A percentile compares a stretch with the other conserved stretches of the same genome.
Evolutionary conservation across 2,797 vertebrate species (phyloP).

Genomic region (Garrulus glandarius): DNA sequence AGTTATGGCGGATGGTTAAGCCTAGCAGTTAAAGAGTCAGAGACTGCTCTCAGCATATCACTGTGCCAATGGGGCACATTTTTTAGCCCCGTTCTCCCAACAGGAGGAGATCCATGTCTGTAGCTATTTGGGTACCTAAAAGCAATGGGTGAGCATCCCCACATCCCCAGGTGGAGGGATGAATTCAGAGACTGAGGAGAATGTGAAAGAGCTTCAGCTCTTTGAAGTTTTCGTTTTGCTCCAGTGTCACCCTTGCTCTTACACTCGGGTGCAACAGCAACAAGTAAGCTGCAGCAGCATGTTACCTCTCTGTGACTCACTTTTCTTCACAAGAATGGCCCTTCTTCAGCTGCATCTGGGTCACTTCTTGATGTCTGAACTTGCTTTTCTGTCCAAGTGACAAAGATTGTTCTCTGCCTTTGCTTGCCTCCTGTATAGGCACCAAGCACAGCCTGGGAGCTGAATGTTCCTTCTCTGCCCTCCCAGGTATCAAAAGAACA

Average conservation of each 20-base stretch:
- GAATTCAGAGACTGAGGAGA: not conserved
- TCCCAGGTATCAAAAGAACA: not conserved
- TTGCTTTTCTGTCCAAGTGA: not conserved
- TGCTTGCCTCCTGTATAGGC: not conserved
- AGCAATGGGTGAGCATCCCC: fast-evolving
- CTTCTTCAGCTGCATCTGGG: not conserved
- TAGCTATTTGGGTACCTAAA: not conserved
- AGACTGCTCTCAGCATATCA: not conserved
- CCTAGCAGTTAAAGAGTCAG: not conserved
- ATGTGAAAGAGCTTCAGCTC: not conserved
- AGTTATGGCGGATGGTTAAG: not conserved
- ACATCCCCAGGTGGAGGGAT: not conserved
- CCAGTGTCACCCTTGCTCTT: not conserved
- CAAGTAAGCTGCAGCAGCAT: not conserved
- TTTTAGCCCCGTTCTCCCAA: not conserved
- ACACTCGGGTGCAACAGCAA: not conserved
- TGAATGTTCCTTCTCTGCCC: not conserved
- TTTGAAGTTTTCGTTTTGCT: not conserved
- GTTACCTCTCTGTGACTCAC: not conserved
- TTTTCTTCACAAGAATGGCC: not conserved
- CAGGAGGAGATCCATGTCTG: not conserved
- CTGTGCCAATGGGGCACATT: not conserved
- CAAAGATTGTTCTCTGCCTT: not conserved
- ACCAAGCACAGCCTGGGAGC: not conserved
- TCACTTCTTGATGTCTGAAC: not conserved